phyloP scores from a whole-genome alignment of 2,113 vertebrate genomes.

The Toxostoma redivivum region DNA sequence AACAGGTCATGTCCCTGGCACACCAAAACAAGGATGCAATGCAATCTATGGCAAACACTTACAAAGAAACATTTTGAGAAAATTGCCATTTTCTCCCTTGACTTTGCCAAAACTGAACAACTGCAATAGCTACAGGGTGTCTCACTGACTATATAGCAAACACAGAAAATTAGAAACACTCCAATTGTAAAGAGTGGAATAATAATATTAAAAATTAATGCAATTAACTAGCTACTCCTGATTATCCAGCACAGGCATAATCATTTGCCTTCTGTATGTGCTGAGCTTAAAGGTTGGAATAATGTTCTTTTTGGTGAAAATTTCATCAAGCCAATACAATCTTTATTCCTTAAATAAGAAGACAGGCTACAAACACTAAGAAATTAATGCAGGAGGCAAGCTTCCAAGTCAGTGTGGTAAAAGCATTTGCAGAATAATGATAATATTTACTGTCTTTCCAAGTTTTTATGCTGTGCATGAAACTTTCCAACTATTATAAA shows the following conservation, averaged over 20 bases:
- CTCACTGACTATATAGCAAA: not conserved
- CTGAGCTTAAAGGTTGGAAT: not conserved
- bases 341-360: not conserved
- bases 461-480: not conserved
- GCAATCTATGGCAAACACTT: not conserved
- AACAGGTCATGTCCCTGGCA: not conserved
- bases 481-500: not conserved
- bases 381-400: not conserved
- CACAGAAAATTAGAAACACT: not conserved
- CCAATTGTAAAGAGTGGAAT: not conserved
- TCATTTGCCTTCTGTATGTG: not conserved
- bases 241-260: conserved; percentile 11
- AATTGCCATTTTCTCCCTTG: not conserved
- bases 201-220: conserved; percentile 37
- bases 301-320: not conserved
- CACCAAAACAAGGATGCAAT: not conserved
- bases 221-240: conserved; percentile 38
- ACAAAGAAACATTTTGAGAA: not conserved
- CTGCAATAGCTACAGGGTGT: not conserved
- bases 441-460: not conserved
- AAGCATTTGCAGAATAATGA: not conserved
- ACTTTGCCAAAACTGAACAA: not conserved
- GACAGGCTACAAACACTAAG: not conserved
- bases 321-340: not conserved
- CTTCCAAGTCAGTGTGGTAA: not conserved